Conservation (phyloP, 2,888 invertebrate species). For the Ditylenchus weischeri region DNA sequence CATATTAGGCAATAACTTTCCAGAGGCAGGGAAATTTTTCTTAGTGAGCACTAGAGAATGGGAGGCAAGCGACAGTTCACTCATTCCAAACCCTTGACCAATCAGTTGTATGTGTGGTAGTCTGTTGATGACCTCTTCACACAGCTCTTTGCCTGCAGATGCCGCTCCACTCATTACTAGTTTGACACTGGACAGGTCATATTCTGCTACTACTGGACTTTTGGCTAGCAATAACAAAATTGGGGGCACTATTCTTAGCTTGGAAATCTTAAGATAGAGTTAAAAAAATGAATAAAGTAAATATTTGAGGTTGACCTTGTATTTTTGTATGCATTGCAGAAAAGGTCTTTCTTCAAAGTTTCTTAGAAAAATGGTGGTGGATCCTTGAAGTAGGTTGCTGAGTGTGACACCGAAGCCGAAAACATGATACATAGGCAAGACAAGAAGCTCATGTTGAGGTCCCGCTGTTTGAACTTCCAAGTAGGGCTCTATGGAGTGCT, state of each 20-base stretch:
- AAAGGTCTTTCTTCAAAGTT: slow-evolving; percentile 34
- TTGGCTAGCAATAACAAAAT: slow-evolving; percentile 73
- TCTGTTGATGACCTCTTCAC: slow-evolving; percentile 45
- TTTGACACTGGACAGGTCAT: slow-evolving; percentile 72
- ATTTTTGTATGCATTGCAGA: slow-evolving; percentile 27
- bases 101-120: slow-evolving; percentile 41
- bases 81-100: slow-evolving; percentile 42
- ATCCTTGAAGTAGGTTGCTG: slow-evolving; percentile 31
- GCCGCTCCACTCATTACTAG: slow-evolving; percentile 59
- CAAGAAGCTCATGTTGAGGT: slow-evolving; percentile 30
- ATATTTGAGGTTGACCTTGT: slow-evolving; percentile 23
- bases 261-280: not conserved
- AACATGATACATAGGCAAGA: slow-evolving; percentile 48
- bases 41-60: slow-evolving; percentile 21
- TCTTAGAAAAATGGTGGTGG: slow-evolving; percentile 26
- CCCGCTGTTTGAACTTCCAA: not conserved
- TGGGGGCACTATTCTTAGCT: slow-evolving; percentile 73
- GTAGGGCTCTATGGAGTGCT: not conserved
- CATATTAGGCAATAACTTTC: slow-evolving; percentile 26
- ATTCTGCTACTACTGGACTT: slow-evolving; percentile 70
- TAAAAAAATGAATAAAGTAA: not conserved
- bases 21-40: slow-evolving; percentile 11
- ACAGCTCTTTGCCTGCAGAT: slow-evolving; percentile 52
- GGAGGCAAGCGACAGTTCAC: slow-evolving; percentile 34
- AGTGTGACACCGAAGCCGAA: slow-evolving; percentile 33